These are phyloP conservation scores for Todiramphus chloris DNA, from an alignment of 2,113 vertebrate genomes.

Conservation along the genomic window DNA sequence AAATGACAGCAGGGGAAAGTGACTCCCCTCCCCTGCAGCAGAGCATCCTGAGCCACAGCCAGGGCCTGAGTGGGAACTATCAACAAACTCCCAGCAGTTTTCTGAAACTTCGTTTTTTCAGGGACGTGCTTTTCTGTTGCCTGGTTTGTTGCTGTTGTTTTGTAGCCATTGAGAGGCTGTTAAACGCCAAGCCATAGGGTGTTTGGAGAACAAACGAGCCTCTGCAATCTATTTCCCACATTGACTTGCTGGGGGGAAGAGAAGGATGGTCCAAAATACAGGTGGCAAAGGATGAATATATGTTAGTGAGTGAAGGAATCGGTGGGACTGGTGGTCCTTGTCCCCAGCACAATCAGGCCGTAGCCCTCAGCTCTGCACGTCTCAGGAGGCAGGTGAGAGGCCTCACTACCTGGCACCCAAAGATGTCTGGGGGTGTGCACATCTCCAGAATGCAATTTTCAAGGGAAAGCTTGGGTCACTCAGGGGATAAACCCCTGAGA, in stretches of 20 bases:
- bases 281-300: background rate
- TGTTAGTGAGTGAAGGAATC: background rate
- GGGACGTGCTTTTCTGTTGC: background rate
- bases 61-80: background rate
- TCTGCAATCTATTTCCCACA: background rate
- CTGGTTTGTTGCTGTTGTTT: background rate
- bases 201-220: background rate
- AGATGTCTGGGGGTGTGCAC: background rate
- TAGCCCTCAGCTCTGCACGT: accelerated
- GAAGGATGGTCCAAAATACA: background rate
- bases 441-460: background rate
- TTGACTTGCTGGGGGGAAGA: background rate
- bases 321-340: background rate
- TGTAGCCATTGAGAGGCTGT: background rate
- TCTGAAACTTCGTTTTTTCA: background rate
- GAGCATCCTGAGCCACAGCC: background rate
- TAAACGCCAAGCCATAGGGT: background rate
- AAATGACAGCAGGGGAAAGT: background rate
- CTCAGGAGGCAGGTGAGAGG: background rate
- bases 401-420: background rate
- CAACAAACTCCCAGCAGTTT: background rate
- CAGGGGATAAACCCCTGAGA: background rate
- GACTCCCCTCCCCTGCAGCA: background rate
- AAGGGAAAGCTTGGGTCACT: background rate
- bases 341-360: background rate